Percentiles rank a stretch among this genome's conserved stretches.
phyloP scores from a whole-genome alignment of 2,113 vertebrate genomes.

The Phodopus roborovskii region DNA sequence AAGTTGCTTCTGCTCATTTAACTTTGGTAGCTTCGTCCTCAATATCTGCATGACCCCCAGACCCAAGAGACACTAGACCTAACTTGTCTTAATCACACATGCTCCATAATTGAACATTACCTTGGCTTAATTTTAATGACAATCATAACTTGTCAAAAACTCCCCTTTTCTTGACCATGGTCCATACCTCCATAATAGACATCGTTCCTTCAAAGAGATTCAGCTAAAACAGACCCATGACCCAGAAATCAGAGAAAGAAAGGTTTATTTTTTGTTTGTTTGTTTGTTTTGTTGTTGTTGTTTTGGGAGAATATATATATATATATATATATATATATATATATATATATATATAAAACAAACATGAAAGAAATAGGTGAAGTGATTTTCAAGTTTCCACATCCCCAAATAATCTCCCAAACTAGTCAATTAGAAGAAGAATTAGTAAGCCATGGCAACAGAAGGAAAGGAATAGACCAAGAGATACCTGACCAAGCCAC shows the following conservation, averaged over 20 bases:
- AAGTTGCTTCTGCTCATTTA: neutral
- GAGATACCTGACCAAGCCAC: neutral
- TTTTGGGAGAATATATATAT: no score
- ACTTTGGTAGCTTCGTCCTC: neutral
- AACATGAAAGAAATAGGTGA: neutral
- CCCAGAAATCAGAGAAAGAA: neutral
- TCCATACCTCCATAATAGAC: neutral
- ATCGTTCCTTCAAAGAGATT: neutral
- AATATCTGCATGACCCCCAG: neutral
- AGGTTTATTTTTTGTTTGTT: no score
- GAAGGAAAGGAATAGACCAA: neutral
- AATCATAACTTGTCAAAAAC: neutral
- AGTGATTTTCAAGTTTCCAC: neutral
- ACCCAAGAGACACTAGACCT: neutral
- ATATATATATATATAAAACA: no score
- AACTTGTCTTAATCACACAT: neutral
- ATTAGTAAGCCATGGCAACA: neutral
- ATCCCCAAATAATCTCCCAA: neutral
- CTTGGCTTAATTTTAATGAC: slow-evolving; percentile 8
- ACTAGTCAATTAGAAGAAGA: neutral
- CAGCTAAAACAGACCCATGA: neutral
- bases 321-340: no score
- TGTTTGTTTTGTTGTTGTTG: no score
- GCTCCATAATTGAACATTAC: neutral
- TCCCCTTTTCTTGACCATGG: neutral